A percentile compares a stretch with the other conserved stretches of the same genome.
phyloP scores from a whole-genome alignment of 2,113 vertebrate species.

The Junco hyemalis region DNA sequence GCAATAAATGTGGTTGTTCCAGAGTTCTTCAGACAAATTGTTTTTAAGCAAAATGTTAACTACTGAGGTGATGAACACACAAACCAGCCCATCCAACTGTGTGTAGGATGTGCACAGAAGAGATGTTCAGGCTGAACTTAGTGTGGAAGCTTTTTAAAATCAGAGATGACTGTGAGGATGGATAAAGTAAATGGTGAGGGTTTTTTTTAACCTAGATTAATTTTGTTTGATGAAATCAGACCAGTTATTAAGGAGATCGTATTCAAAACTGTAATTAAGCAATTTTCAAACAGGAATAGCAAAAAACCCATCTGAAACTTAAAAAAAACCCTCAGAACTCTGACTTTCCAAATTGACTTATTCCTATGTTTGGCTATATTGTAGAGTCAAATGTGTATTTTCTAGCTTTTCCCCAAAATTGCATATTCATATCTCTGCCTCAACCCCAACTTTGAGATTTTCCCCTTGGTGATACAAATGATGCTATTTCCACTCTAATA shows the following conservation, averaged over 20 bases:
- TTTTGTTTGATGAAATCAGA: background rate
- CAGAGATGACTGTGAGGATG: background rate
- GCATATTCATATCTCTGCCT: background rate
- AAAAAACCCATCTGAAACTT: background rate
- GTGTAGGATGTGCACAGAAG: background rate
- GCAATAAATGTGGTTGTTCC: background rate
- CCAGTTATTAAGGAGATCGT: background rate
- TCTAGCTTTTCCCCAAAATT: background rate
- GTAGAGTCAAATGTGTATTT: background rate
- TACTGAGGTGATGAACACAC: background rate
- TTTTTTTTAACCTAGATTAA: background rate
- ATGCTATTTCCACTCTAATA: background rate
- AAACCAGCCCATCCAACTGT: background rate
- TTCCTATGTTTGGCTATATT: background rate
- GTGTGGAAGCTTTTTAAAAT: background rate
- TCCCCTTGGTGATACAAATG: background rate
- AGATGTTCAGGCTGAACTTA: background rate
- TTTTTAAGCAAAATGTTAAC: background rate
- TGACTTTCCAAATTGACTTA: background rate
- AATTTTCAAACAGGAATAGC: background rate
- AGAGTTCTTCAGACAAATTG: background rate
- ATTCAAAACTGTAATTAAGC: background rate
- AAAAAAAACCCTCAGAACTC: background rate
- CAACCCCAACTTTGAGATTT: background rate
- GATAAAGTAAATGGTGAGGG: background rate